These are phyloP conservation scores for Emydocephalus ijimae DNA, from an alignment of 2,113 vertebrate genomes.

Conservation along the genomic window DNA sequence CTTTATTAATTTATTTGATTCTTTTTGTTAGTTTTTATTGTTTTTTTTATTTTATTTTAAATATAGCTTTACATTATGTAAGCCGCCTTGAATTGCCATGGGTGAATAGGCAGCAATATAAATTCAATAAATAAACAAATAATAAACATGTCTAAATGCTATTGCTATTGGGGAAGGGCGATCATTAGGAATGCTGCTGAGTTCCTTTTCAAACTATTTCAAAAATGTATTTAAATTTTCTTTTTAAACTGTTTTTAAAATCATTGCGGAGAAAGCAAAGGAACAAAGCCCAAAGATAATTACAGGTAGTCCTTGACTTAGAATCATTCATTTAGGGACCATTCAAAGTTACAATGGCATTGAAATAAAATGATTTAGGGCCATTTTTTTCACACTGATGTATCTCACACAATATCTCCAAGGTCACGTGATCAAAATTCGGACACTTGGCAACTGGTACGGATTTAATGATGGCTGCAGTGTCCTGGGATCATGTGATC, in stretches of 20 bases:
- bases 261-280: background rate
- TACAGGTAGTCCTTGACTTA: background rate
- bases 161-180: too few relatives aligned
- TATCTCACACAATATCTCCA: background rate
- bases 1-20: too few relatives aligned
- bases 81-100: too few relatives aligned
- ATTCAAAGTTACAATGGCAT: background rate
- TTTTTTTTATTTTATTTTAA: too few relatives aligned
- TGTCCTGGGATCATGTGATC: too few relatives aligned
- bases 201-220: background rate
- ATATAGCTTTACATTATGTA: too few relatives aligned
- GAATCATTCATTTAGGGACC: background rate
- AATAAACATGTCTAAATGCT: too few relatives aligned
- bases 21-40: too few relatives aligned
- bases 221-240: background rate
- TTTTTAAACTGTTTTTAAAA: background rate
- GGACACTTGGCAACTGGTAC: background rate
- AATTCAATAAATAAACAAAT: too few relatives aligned
- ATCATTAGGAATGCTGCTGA: background rate
- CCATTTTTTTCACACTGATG: too few relatives aligned
- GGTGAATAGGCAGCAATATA: too few relatives aligned
- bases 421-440: background rate
- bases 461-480: background rate
- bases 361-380: background rate
- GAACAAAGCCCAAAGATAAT: background rate